phyloP scores from a whole-genome alignment of 2,797 vertebrate species.

The Catamblyrhynchus diadema region DNA sequence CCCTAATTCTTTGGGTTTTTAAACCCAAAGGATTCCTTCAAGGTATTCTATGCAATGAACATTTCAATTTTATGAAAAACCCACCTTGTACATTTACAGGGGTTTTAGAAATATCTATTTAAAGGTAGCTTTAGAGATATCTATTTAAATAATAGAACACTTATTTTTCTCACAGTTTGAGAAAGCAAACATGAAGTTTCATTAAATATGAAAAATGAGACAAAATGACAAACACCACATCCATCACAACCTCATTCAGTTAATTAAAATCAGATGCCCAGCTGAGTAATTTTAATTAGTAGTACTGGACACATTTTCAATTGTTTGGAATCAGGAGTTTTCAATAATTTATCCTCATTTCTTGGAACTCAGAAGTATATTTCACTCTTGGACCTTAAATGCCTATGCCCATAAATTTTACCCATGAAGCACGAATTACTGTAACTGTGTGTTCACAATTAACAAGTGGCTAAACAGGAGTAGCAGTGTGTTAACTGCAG shows the following conservation, averaged over 20 bases:
- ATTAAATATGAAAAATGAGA: slow-evolving; percentile 2
- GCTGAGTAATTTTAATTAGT: slow-evolving; percentile 48
- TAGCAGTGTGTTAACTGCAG: not conserved
- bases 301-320: slow-evolving; percentile 15
- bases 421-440: not conserved
- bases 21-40: not conserved
- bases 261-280: slow-evolving; percentile 56
- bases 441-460: not conserved
- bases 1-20: not conserved
- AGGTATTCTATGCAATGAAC: not conserved
- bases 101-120: not conserved
- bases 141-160: not conserved
- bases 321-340: slow-evolving; percentile 13
- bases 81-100: not conserved
- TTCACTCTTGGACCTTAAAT: slow-evolving; percentile 16
- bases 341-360: slow-evolving; percentile 47
- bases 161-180: not conserved
- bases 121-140: not conserved
- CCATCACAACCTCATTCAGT: slow-evolving; percentile 13
- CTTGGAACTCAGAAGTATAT: slow-evolving; percentile 25
- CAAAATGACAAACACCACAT: slow-evolving; percentile 33
- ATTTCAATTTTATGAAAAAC: not conserved
- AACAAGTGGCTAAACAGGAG: not conserved
- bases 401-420: not conserved
- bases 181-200: not conserved